These are phyloP conservation scores for Plectus sambesii DNA, from an alignment of 1,140 invertebrate genomes.

Conservation along the genomic window DNA sequence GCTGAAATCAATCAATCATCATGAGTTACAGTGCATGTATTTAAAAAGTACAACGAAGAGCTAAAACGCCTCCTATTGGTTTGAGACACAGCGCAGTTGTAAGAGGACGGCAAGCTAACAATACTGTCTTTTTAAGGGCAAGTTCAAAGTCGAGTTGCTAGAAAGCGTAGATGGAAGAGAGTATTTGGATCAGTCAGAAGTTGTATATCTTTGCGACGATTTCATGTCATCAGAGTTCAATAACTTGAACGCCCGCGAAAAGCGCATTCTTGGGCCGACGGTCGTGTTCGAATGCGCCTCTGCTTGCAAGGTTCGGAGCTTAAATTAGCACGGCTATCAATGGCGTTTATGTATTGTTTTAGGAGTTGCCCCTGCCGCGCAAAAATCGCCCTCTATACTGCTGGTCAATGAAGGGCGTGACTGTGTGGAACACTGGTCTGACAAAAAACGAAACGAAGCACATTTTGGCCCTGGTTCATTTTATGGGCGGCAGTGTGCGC, in stretches of 20 bases:
- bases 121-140: too few relatives aligned
- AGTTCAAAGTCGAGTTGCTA: too few relatives aligned
- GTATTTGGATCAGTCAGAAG: too few relatives aligned
- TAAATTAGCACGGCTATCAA: constrained; percentile 48
- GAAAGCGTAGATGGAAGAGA: too few relatives aligned
- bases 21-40: too few relatives aligned
- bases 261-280: constrained; percentile 3
- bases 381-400: constrained; percentile 70
- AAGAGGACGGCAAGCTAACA: too few relatives aligned
- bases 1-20: constrained; percentile 9
- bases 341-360: constrained; percentile 63
- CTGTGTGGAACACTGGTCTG: constrained; percentile 80
- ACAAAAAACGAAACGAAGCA: constrained; percentile 70
- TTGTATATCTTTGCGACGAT: too few relatives aligned
- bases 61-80: too few relatives aligned
- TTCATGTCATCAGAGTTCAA: constrained; percentile 8
- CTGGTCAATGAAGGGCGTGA: constrained; percentile 67
- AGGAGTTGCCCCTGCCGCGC: constrained; percentile 56
- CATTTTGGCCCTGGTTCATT: constrained; percentile 71
- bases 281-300: background rate
- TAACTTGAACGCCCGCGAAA: background rate
- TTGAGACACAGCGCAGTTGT: too few relatives aligned
- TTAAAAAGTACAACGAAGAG: too few relatives aligned
- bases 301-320: constrained; percentile 1
- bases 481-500: constrained; percentile 83